Evolutionary conservation across 2,113 vertebrate genomes (phyloP), one percentile per base, ranked within the genome.

Genomic region (Tauraco erythrolophus): DNA sequence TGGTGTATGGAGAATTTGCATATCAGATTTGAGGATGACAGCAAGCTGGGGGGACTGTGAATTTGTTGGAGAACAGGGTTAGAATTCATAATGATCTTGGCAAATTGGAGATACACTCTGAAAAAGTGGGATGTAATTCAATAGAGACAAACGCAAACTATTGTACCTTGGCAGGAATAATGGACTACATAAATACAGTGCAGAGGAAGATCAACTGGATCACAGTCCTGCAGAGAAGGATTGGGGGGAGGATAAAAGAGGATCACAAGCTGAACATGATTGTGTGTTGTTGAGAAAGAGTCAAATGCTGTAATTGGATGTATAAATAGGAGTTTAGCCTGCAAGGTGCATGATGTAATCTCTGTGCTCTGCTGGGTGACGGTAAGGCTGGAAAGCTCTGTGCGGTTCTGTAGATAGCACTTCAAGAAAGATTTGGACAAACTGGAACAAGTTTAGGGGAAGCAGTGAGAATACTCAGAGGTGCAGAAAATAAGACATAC

Each of bases 281-380:
- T 95, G 77, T 94, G 66, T 91, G 56, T 87, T 95, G 81, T 89
- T 94, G 87, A 87, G 84, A 91, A 91, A 84, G 87, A 92, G 53
- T 84, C 77, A 79, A 96, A 91, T 68, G 91, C 69, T 97, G 56
- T 94, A 81, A 61, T 96, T 84, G 69, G 65, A 35, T 48, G 30
- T 94, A 96, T 96, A 96, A 96, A 95, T 89, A 96, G 93, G 89
- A 96, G 56, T 91, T 95, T 71, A 97, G 89, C 93, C 84, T 95
- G 87, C 89, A 76, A 96, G 93, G 94, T 3, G 17, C 53, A 72
- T 97, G 96, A 96, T 95, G 89, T 91, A 95, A 96, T 97, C 89
- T 87, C 61, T 91, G 51, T 94, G 71, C 56, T 94, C 45, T 92
- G 56, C 77, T 89, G 77, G 35, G 37, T 76, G 16, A 84, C 62